Evolutionary conservation across 2,797 vertebrate genomes (phyloP).

Genomic region (Hylomyscus alleni): DNA sequence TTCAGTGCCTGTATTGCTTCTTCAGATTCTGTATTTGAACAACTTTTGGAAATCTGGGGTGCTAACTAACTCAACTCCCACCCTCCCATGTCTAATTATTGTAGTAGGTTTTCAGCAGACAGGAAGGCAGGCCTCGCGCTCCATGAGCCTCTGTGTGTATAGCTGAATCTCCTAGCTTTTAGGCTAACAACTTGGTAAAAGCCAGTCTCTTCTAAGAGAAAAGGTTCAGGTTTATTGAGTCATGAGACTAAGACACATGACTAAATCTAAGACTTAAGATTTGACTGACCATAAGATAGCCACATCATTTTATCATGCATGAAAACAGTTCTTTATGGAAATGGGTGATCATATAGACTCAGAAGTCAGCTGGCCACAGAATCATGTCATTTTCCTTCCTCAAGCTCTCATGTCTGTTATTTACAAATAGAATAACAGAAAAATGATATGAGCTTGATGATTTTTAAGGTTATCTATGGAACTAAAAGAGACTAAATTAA

Average conservation of each 20-base stretch:
- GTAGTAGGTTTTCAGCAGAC: background rate
- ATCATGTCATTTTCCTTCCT: background rate
- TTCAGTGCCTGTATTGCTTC: background rate
- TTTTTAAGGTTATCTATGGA: background rate
- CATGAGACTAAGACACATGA: background rate
- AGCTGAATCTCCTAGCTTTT: background rate
- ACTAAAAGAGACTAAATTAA: background rate
- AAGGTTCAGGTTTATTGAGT: background rate
- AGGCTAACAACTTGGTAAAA: background rate
- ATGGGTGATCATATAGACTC: background rate
- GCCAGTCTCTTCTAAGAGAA: background rate
- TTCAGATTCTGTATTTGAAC: background rate
- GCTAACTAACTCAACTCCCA: too few relatives aligned
- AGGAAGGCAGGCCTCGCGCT: background rate
- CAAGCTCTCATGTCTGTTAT: background rate
- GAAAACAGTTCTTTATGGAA: background rate
- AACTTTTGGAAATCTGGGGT: background rate
- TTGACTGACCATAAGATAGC: background rate
- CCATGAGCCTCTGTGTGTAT: accelerated
- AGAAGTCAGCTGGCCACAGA: background rate
- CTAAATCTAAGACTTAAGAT: background rate
- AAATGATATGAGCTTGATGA: background rate
- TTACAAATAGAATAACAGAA: background rate
- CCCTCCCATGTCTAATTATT: background rate
- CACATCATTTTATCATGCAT: background rate